Base-by-base conservation (phyloP, 2,888 invertebrate species). In the Drosophila borborema region DNA sequence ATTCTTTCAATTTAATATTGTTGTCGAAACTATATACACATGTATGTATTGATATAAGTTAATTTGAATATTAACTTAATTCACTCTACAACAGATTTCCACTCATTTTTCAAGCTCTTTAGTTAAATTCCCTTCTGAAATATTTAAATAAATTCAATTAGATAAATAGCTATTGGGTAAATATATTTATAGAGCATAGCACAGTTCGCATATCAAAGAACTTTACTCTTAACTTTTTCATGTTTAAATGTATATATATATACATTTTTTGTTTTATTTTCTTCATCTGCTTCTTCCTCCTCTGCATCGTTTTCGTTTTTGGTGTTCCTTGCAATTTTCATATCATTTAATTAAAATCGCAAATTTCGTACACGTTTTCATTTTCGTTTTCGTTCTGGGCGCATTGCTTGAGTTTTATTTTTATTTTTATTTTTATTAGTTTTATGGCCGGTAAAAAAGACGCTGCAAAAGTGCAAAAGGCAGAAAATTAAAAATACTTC, bases 341-440 rank as follows among this genome's bases (percentile, higher is more conserved):
- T 90, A 82, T 90, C 88, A 89, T 89, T 86, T 84, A 90, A 86
- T 90, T 89, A 87, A 90, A 89, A 86, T 82, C 82, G 79, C 86
- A 86, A 82, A 83, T 90, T 90, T 91, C 80, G 90, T 87, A 77
- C 90, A 90, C 84, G 86, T 90, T 90, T 90, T 89, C 90, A 77
- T 90, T 90, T 88, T 80, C 79, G 72, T 84, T 87, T 81, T 76
- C 71, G 72, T 67, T 85, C 72, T 73, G 68, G 70, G 64, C 73
- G 60, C 69, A 64, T 65, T 61, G 56, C 67, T 70, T 72, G 64
- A 46, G 48, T 56, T 79, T 78, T 86, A n/a, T 55, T 80, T 86
- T 84, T 74, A 83, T 23, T 23, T 23, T 23, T 23, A 23, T 89
- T 41, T 38, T 55, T 41, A 58, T 58, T 58, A 58, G 45, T 58